Conservation (phyloP, 2,797 vertebrate genomes). For the Eulemur rubriventer region DNA sequence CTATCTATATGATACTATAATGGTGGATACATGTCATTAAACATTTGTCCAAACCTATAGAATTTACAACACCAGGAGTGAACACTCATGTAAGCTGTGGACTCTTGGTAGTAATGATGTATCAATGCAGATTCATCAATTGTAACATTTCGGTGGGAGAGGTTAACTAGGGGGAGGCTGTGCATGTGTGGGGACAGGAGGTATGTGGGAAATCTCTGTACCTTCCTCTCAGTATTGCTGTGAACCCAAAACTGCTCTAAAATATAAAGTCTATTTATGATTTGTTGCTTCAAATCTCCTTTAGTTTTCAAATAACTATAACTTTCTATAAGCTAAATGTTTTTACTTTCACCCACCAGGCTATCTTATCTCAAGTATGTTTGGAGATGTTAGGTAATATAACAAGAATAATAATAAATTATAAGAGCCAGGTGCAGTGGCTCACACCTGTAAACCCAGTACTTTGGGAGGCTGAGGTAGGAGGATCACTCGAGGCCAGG, state of each 20-base stretch:
- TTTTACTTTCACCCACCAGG: not conserved
- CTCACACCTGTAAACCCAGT: too few species aligned
- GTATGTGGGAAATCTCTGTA: not conserved
- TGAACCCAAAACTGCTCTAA: not conserved
- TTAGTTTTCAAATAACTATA: constrained; percentile 11
- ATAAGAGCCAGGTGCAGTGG: too few species aligned
- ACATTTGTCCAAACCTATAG: not conserved
- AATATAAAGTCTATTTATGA: not conserved
- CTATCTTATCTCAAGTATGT: not conserved
- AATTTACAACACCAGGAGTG: not conserved
- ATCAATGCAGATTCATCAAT: not conserved
- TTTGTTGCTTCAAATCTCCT: not conserved
- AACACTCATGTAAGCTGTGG: not conserved
- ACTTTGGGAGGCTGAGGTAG: too few species aligned
- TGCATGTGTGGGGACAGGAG: not conserved
- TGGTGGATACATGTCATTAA: not conserved
- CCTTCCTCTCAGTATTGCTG: not conserved
- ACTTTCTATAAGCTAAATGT: not conserved
- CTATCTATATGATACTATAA: too few species aligned
- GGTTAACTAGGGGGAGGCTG: not conserved
- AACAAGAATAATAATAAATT: not conserved
- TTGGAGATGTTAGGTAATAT: not conserved
- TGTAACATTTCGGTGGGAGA: not conserved
- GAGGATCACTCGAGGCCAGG: too few species aligned
- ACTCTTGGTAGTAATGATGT: not conserved